Base-by-base conservation (phyloP, 2,113 vertebrate species). In the Megaptera novaeangliae region DNA sequence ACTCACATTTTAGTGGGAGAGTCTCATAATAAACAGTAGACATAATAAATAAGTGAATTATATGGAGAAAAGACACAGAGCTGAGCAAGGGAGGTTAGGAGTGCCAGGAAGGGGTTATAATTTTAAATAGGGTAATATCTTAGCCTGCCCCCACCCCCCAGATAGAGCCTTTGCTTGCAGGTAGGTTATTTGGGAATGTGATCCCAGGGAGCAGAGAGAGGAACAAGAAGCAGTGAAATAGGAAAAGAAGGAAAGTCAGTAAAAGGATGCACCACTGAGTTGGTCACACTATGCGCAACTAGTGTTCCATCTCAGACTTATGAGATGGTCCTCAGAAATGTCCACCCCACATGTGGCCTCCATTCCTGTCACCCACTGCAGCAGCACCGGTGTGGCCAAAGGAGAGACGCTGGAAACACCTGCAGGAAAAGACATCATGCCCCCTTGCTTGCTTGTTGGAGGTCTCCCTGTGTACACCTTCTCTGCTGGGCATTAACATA, bases 91-190 rank as follows among this genome's bases (percentile, higher is more conserved):
- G 31, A 36, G 49, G 25, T 17, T 25, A 46, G 23, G 46, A 55
- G 21, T 34, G 1, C 18, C 7, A 36, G 34, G 29, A 31, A 31
- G 15, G 3, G 2, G 17, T 61, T 39, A 61, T 7, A 0, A 7
- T 61, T 41, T 61, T 63, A 63, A 69, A 71, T 11, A 63, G 3
- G 6, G 14, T 68, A 13, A 25, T 41, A 21, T 61, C 49, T 78
- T 34, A 63, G 71, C 39, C 49, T 61, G 27, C 6, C 34, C 61
- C n/a, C 49, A 5, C 3, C 23, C 15, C 12, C 4, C 25, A 36
- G 20, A 41, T 11, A 55, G 29, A 88, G 20, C 39, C 44, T 64
- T 39, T 39, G 23, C 14, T 63, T 18, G 75, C 31, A 49, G 46
- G 44, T 8, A 14, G 46, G 46, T 49, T 46, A 66, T 27, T 34